A percentile compares a stretch with the other conserved stretches of the same genome.
Evolutionary conservation across 1,140 invertebrate species (phyloP).

Genomic region (Phymastichus coffea): DNA sequence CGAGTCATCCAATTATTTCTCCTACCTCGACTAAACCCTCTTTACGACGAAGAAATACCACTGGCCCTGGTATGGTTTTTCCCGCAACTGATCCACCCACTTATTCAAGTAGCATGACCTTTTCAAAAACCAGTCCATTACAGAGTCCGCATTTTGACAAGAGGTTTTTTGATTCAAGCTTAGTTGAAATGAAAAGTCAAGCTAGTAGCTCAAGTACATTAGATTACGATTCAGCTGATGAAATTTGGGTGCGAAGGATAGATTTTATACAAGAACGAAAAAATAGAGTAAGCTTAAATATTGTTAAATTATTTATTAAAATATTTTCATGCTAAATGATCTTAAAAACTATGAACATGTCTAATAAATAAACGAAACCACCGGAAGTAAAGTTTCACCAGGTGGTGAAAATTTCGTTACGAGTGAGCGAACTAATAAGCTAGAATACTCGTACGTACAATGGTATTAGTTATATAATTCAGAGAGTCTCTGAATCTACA

Average conservation of each 20-base stretch:
- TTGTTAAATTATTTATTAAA: constrained; percentile 16
- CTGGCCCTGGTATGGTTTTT: constrained; percentile 53
- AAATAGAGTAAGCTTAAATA: constrained; percentile 41
- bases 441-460: too few relatives aligned
- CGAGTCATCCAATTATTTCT: constrained; percentile 48
- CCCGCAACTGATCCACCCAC: constrained; percentile 53
- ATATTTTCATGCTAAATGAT: not conserved
- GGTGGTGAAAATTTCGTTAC: too few relatives aligned
- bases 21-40: constrained; percentile 51
- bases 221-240: constrained; percentile 63
- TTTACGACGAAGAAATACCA: constrained; percentile 49
- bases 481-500: too few relatives aligned
- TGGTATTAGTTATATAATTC: too few relatives aligned
- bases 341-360: too few relatives aligned
- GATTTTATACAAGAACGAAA: constrained; percentile 54
- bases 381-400: too few relatives aligned
- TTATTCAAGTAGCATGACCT: constrained; percentile 53
- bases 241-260: constrained; percentile 69
- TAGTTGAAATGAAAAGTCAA: constrained; percentile 78
- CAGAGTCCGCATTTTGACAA: constrained; percentile 74
- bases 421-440: too few relatives aligned
- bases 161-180: constrained; percentile 75
- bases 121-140: constrained; percentile 54
- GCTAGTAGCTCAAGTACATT: constrained; percentile 66
- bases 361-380: too few relatives aligned